Conservation (phyloP, 2,113 vertebrate genomes). For the Aythya baeri region DNA sequence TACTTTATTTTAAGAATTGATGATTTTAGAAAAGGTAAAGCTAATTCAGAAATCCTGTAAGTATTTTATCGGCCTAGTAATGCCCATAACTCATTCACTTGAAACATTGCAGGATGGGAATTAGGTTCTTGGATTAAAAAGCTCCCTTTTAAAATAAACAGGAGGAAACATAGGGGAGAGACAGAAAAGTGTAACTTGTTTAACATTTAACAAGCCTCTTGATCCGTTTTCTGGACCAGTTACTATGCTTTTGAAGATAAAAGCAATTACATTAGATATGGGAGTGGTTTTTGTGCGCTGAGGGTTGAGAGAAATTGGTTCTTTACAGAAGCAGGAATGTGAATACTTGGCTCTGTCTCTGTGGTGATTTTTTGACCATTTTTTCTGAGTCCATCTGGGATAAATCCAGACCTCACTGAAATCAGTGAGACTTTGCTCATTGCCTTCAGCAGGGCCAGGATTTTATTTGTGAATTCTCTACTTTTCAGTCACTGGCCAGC, state of each 20-base stretch:
- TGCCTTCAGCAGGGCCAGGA: conserved; percentile 6
- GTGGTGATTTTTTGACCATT: background rate
- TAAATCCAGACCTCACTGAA: conserved; percentile 24
- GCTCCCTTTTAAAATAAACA: conserved; percentile 71
- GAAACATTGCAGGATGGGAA: conserved; percentile 61
- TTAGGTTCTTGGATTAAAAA: conserved; percentile 69
- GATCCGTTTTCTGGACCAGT: conserved; percentile 39
- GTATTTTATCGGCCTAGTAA: conserved; percentile 64
- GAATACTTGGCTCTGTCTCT: background rate
- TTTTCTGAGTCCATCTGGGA: conserved; percentile 5
- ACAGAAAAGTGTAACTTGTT: conserved; percentile 55
- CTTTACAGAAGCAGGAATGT: conserved; percentile 25
- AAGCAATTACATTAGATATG: conserved; percentile 1
- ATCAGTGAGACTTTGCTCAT: conserved; percentile 25
- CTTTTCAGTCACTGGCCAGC: background rate
- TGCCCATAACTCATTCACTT: conserved; percentile 42
- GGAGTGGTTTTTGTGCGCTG: background rate
- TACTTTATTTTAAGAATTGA: conserved; percentile 48
- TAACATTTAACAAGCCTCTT: conserved; percentile 64
- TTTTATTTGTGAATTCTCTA: conserved; percentile 27
- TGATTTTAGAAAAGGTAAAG: conserved; percentile 52
- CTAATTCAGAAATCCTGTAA: conserved; percentile 67
- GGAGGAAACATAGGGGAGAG: conserved; percentile 42
- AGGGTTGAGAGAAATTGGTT: background rate
- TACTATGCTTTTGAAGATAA: conserved; percentile 53